These are phyloP conservation scores for Lepidiolamprologus cunningtoni DNA, from an alignment of 2,113 vertebrate genomes.

Conservation along the genomic window DNA sequence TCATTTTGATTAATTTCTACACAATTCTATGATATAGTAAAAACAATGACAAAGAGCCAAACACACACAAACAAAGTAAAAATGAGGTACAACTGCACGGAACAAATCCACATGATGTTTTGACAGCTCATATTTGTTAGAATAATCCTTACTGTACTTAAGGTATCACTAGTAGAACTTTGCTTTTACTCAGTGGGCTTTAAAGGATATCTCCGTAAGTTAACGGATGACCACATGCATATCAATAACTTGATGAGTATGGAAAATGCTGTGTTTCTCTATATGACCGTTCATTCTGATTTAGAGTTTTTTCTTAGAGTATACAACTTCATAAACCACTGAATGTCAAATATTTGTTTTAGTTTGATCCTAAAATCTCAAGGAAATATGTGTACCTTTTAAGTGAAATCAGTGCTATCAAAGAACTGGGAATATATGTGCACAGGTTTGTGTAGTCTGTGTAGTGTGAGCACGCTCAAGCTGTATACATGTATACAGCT, in stretches of 20 bases:
- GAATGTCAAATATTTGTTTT: neutral
- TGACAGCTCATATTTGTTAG: neutral
- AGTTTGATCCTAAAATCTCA: neutral
- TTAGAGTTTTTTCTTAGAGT: neutral
- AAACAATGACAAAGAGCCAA: neutral
- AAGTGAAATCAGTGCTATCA: neutral
- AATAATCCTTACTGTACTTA: neutral
- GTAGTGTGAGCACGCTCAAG: neutral
- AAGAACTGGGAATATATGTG: neutral
- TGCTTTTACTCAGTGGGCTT: neutral
- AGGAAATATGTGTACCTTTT: neutral
- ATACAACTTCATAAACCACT: neutral
- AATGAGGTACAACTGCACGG: neutral
- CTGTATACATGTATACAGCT: neutral
- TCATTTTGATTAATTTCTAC: neutral
- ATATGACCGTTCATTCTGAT: neutral
- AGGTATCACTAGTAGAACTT: neutral
- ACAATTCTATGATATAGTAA: neutral
- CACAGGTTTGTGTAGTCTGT: neutral
- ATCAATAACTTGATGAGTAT: neutral
- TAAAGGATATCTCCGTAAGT: neutral
- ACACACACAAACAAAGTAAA: neutral
- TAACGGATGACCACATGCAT: neutral
- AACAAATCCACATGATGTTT: neutral
- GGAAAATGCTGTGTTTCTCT: neutral